Conservation (phyloP, 2,888 invertebrate species). For the Linnaemya tessellans region DNA sequence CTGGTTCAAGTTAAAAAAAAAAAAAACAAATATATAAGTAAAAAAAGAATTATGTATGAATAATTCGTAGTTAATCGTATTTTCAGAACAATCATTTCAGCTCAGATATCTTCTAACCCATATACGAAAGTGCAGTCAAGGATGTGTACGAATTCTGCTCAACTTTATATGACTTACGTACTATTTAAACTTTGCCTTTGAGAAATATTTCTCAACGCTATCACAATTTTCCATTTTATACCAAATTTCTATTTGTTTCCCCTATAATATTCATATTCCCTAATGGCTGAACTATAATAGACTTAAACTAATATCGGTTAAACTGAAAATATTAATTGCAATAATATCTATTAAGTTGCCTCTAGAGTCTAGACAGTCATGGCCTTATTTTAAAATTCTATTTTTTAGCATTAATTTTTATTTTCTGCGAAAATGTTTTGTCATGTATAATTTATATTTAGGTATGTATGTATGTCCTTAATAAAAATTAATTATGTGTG, state of each 20-base stretch:
- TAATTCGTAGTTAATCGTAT: too few species aligned
- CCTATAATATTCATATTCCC: background rate
- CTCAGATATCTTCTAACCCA: too few species aligned
- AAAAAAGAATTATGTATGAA: too few species aligned
- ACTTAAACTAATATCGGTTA: slow-evolving; percentile 21
- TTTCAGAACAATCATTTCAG: too few species aligned
- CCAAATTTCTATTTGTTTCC: background rate
- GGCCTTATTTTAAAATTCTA: background rate
- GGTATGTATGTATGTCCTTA: background rate
- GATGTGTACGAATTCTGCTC: too few species aligned
- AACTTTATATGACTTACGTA: too few species aligned
- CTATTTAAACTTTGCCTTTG: too few species aligned
- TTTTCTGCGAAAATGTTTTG: background rate
- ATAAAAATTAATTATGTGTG: background rate
- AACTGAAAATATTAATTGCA: background rate
- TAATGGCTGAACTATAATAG: slow-evolving; percentile 38
- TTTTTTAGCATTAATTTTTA: background rate
- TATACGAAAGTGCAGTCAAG: too few species aligned
- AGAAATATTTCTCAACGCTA: too few species aligned
- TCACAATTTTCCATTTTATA: too few species aligned
- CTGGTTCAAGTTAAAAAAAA: too few species aligned
- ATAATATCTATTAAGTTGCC: background rate
- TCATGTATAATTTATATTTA: background rate
- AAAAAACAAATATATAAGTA: too few species aligned
- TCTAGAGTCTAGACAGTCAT: background rate